Percentiles rank a stretch among this genome's conserved stretches.
phyloP scores from a whole-genome alignment of 37 sponge, comb jelly and placozoan species.

The Mnemiopsis leidyi region DNA sequence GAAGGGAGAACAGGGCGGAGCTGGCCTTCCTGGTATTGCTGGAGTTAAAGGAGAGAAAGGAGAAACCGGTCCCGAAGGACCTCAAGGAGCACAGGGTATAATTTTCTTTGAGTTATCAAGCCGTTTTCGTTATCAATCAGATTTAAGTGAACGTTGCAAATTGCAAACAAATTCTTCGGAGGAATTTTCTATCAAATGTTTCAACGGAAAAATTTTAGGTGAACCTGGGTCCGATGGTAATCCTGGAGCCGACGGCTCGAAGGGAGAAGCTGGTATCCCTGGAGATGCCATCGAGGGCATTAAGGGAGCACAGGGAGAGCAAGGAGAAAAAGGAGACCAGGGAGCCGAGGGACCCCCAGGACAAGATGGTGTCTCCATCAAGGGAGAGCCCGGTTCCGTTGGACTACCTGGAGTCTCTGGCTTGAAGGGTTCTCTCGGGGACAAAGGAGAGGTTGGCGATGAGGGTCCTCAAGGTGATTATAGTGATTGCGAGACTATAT shows the following conservation, averaged over 20 bases:
- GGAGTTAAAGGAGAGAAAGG: slow-evolving; percentile 34
- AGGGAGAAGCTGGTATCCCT: slow-evolving; percentile 64
- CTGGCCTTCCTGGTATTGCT: background rate
- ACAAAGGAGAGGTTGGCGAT: slow-evolving; percentile 7
- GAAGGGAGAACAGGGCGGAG: background rate
- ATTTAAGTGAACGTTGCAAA: too few relatives aligned
- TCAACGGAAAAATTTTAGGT: too few relatives aligned
- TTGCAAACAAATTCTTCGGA: background rate
- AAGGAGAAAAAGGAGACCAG: slow-evolving; percentile 57
- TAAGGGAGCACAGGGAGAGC: slow-evolving; percentile 50
- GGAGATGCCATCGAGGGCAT: background rate
- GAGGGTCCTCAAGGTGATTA: background rate
- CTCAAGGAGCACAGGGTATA: background rate
- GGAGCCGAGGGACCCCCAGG: slow-evolving; percentile 63
- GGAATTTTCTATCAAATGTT: background rate
- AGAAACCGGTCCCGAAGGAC: background rate
- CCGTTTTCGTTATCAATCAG: too few relatives aligned
- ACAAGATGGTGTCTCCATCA: background rate
- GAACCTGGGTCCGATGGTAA: background rate
- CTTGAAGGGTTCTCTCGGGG: slow-evolving; percentile 14
- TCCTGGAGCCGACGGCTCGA: background rate
- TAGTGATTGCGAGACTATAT: background rate
- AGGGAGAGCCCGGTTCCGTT: slow-evolving; percentile 20
- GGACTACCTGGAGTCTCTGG: slow-evolving; percentile 48
- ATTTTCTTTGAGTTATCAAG: too few relatives aligned